Percentiles rank a stretch among this genome's conserved stretches.
Evolutionary conservation across 2,113 vertebrate species (phyloP).

Genomic region (Antechinus flavipes): DNA sequence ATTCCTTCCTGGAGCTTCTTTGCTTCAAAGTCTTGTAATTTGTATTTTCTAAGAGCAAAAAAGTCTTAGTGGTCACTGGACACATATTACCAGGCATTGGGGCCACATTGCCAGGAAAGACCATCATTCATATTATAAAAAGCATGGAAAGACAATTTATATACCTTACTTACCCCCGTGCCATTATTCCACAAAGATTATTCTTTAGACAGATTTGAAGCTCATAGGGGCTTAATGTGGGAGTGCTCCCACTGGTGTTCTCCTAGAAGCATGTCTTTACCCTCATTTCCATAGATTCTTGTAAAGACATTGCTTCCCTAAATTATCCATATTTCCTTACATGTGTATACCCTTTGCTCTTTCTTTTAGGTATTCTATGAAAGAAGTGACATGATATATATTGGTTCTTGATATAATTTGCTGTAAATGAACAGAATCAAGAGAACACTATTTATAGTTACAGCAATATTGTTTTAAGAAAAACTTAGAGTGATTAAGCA

Average conservation of each 20-base stretch:
- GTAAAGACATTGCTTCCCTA: background rate
- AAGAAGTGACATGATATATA: background rate
- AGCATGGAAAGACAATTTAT: background rate
- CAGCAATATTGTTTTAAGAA: too few relatives aligned
- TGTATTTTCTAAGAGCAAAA: background rate
- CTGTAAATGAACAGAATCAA: too few relatives aligned
- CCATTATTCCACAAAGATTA: background rate
- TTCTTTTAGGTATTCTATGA: background rate
- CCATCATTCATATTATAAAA: background rate
- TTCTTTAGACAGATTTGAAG: background rate
- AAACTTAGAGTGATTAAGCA: too few relatives aligned
- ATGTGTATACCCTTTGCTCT: background rate
- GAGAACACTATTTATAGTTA: too few relatives aligned
- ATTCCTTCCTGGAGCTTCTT: background rate
- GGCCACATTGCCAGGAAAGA: background rate
- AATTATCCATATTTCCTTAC: background rate
- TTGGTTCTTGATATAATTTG: background rate
- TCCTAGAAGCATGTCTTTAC: background rate
- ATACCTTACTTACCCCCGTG: background rate
- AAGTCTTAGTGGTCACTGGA: background rate
- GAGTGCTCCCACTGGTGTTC: background rate
- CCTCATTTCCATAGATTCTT: background rate
- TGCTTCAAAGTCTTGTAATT: background rate
- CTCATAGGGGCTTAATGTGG: background rate
- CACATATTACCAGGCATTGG: background rate